Evolutionary conservation across 2,113 vertebrate genomes (phyloP), one percentile per base, ranked within the genome.

Genomic region (Calidris pugnax): DNA sequence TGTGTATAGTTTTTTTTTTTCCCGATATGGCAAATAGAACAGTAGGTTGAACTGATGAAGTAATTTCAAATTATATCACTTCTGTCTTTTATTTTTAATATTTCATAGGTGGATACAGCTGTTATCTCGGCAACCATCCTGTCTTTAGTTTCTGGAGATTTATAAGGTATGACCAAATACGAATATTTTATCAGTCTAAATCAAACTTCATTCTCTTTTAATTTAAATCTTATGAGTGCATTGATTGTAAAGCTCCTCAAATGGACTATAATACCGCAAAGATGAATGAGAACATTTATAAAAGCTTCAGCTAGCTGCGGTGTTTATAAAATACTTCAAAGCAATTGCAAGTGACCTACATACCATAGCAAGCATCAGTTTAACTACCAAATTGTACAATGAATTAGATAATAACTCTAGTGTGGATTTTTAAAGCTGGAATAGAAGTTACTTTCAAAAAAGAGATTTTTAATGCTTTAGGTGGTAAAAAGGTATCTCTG

Each of bases 121-220:
- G 5, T 20, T 69, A 1, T 30, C 10, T 69, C 1, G 1, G 15
- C 24, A 85, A 62, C 26, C 6, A 10, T 8, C 3, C 9, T 56
- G 10, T 10, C 33, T 69, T 88, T 35, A 35, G 30, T 16, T 77
- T 80, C 89, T 85, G 47, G 39, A 76, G 20, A 50, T 51, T 74
- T 79, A 26, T 27, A 89, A 76, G 24, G 59, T 80, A 69, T 26
- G 62, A 35, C 22, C 15, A 7, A 56, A 27, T 51, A 50, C 3
- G 26, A 75, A 53, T 84, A 32, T 89, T 91, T 96, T 80, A 51
- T 88, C 22, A 66, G 35, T 82, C 13, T 56, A 77, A 43, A 90
- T 91, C 62, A 85, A 66, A 53, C 63, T 87, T 84, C 5, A 18
- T 85, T 50, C 4, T 81, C 51, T 63, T 94, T 81, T 56, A 77